These are phyloP conservation scores for Bhutanitis thaidina DNA, from an alignment of 2,888 invertebrate genomes.

Conservation along the genomic window DNA sequence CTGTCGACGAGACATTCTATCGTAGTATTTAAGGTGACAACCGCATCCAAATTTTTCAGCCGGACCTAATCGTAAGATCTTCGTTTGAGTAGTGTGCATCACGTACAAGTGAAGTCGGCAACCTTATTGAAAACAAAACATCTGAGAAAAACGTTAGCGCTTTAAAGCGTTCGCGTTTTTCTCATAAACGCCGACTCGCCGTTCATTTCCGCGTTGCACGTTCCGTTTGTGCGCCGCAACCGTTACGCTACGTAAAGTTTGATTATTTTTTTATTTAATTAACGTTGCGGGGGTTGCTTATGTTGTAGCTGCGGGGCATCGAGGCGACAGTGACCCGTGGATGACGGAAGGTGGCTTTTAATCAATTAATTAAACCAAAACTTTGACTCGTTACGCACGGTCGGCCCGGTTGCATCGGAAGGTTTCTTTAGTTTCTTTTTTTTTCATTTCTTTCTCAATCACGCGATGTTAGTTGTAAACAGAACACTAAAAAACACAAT, in stretches of 20 bases:
- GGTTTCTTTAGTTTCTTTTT: background rate
- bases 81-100: too few relatives aligned
- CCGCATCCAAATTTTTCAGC: too few relatives aligned
- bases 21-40: too few relatives aligned
- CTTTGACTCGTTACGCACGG: constrained; percentile 1
- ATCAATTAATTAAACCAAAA: constrained; percentile 3
- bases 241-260: background rate
- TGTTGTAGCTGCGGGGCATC: background rate
- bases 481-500: too few relatives aligned
- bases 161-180: background rate
- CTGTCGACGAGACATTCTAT: too few relatives aligned
- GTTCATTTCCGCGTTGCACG: background rate
- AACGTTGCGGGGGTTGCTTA: background rate
- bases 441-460: too few relatives aligned
- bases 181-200: background rate
- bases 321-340: background rate
- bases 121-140: too few relatives aligned
- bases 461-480: too few relatives aligned
- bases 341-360: background rate
- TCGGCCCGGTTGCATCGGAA: background rate
- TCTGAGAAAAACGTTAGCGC: background rate
- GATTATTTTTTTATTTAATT: background rate
- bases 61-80: too few relatives aligned
- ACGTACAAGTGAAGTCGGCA: too few relatives aligned
- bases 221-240: constrained; percentile 1